Evolutionary conservation across 2,888 invertebrate species (phyloP).

Genomic region (Leistus spinibarbis): DNA sequence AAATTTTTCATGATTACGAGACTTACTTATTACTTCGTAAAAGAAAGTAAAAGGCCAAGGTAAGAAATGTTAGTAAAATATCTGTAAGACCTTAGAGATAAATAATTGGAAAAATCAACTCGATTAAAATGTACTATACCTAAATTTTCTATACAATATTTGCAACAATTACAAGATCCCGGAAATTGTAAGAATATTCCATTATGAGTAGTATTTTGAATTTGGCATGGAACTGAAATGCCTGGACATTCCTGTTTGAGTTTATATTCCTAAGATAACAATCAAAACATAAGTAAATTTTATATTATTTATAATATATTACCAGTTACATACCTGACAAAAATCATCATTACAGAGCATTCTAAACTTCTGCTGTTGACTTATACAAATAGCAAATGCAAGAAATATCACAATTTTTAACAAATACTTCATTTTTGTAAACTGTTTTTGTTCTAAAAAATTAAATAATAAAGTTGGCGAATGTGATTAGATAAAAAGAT

Average conservation of each 20-base stretch:
- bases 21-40: no score
- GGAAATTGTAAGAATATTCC: constrained; percentile 64
- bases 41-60: no score
- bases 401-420: neutral
- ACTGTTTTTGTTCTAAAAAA: neutral
- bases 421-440: neutral
- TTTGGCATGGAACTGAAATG: constrained; percentile 57
- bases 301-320: neutral
- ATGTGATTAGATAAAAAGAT: constrained; percentile 32
- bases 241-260: constrained; percentile 53
- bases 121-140: constrained; percentile 52
- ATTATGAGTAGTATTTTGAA: constrained; percentile 63
- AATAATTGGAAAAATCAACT: no score
- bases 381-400: constrained; percentile 9
- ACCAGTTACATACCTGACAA: constrained; percentile 25
- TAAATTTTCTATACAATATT: constrained; percentile 64
- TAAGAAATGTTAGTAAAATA: no score
- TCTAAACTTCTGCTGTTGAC: constrained; percentile 3
- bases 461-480: neutral
- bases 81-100: no score
- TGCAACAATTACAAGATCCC: constrained; percentile 68
- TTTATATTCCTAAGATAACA: neutral
- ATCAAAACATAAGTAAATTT: neutral
- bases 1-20: no score
- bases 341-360: constrained; percentile 18